Evolutionary conservation across 2,797 vertebrate species (phyloP).

Genomic region (Xyrichtys novacula): DNA sequence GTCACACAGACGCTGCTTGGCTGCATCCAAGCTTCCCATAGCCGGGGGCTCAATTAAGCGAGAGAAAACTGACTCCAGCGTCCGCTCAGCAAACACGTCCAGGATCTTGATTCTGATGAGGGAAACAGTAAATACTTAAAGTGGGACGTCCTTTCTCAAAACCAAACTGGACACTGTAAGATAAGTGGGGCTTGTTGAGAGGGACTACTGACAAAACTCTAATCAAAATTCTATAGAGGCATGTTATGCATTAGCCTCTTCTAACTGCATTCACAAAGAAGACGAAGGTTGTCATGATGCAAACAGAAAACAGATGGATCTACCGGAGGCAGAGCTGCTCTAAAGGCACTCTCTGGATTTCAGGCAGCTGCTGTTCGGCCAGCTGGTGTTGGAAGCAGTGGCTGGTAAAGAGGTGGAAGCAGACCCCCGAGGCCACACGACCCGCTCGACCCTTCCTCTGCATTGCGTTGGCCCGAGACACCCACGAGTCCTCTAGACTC

Average conservation of each 20-base stretch:
- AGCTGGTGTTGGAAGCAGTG: slow-evolving; percentile 94
- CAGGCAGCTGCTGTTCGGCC: slow-evolving; percentile 92
- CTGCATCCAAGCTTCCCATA: slow-evolving; percentile 86
- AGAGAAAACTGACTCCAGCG: slow-evolving; percentile 90
- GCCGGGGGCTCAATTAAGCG: slow-evolving; percentile 94
- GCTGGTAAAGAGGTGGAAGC: slow-evolving; percentile 97
- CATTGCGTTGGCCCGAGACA: slow-evolving; percentile 94
- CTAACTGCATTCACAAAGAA: slow-evolving; percentile 17
- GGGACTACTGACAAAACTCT: no score
- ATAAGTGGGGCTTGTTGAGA: no score
- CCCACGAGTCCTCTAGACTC: slow-evolving; percentile 96
- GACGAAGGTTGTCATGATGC: slow-evolving; percentile 4
- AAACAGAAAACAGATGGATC: slow-evolving; percentile 30
- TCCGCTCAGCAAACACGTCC: slow-evolving; percentile 90
- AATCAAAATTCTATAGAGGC: not conserved
- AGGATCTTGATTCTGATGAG: slow-evolving; percentile 94
- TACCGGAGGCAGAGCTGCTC: slow-evolving; percentile 98
- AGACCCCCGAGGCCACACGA: slow-evolving; percentile 94
- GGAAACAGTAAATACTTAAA: not conserved
- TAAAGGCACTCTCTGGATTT: slow-evolving; percentile 95
- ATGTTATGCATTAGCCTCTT: not conserved
- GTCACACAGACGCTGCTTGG: slow-evolving; percentile 91
- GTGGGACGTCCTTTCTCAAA: not conserved
- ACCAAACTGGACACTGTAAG: no score
- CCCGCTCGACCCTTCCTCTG: slow-evolving; percentile 96